Base-by-base conservation (phyloP, 2,888 invertebrate genomes). In the Euclidia mi region DNA sequence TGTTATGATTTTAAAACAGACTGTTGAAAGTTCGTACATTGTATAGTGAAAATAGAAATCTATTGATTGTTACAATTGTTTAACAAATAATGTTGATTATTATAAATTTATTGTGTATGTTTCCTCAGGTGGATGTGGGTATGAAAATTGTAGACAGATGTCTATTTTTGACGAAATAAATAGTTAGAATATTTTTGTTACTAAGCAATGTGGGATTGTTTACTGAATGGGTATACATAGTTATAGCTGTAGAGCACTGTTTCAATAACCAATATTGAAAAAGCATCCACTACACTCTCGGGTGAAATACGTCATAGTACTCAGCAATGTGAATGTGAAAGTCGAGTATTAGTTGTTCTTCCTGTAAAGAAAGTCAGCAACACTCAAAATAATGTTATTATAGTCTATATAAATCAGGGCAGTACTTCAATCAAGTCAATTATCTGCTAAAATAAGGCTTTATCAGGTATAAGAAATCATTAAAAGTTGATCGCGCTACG, bases 11-110 rank as follows among this genome's bases (percentile, higher is more conserved):
- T 74, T 81, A 87, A 84, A 85, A 82, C 88, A 87, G 87, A 90
- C 84, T 91, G 91, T 91, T 92, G 78, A 85, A 82, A 85, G 80
- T 89, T 88, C 88, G 87, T 89, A 86, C 87, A 87, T 79, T 89
- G 85, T 89, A 85, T 87, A 88, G 81, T 84, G 85, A 87, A 89
- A 81, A 84, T 85, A 88, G 52, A 91, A 84, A 78, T 92, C 88
- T 94, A 93, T 92, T 87, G 83, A 89, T 89, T 91, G 92, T 92
- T 94, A 91, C 91, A 87, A 91, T 91, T 92, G 90, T 91, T 91
- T 92, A 89, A 88, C 87, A 91, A 88, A 87, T 88, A 87, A 91
- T 90, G 91, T 93, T 93, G 87, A 88, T 89, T 91, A 91, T 90
- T 89, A 90, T 91, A 91, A 91, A 92, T 90, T 90, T 92, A 92